These are phyloP conservation scores for Andricus quercusramuli DNA, from an alignment of 2,888 invertebrate species.

Conservation along the genomic window DNA sequence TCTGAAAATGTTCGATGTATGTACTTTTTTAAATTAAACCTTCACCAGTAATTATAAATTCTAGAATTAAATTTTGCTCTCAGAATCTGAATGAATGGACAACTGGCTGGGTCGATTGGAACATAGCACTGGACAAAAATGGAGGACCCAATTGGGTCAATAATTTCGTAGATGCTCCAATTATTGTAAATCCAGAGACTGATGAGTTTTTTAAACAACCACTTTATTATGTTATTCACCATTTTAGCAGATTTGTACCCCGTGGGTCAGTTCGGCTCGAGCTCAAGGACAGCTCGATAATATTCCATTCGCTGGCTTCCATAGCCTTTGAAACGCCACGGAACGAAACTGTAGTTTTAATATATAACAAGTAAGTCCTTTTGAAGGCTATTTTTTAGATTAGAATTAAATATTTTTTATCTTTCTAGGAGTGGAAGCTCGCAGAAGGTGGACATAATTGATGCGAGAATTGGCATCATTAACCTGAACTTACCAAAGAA, in stretches of 20 bases:
- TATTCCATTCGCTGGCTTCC: slow-evolving; percentile 48
- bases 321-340: slow-evolving; percentile 81
- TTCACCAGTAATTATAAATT: not conserved
- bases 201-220: slow-evolving; percentile 94
- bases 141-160: slow-evolving; percentile 92
- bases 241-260: slow-evolving; percentile 87
- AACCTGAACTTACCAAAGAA: not conserved
- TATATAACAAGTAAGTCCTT: slow-evolving; percentile 80
- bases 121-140: slow-evolving; percentile 85
- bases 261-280: slow-evolving; percentile 80
- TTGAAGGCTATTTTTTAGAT: not conserved
- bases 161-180: slow-evolving; percentile 90
- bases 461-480: not conserved
- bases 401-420: not conserved
- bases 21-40: not conserved
- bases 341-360: slow-evolving; percentile 78
- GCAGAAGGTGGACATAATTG: not conserved
- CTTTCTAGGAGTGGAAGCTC: not conserved
- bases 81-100: slow-evolving; percentile 86
- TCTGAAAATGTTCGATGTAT: slow-evolving; percentile 81
- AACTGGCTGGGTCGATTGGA: slow-evolving; percentile 95
- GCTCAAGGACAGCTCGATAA: slow-evolving; percentile 25
- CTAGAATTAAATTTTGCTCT: slow-evolving; percentile 33
- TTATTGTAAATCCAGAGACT: slow-evolving; percentile 82
- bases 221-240: slow-evolving; percentile 91